Evolutionary conservation across 2,797 vertebrate genomes (phyloP).

Genomic region (Erpetoichthys calabaricus): DNA sequence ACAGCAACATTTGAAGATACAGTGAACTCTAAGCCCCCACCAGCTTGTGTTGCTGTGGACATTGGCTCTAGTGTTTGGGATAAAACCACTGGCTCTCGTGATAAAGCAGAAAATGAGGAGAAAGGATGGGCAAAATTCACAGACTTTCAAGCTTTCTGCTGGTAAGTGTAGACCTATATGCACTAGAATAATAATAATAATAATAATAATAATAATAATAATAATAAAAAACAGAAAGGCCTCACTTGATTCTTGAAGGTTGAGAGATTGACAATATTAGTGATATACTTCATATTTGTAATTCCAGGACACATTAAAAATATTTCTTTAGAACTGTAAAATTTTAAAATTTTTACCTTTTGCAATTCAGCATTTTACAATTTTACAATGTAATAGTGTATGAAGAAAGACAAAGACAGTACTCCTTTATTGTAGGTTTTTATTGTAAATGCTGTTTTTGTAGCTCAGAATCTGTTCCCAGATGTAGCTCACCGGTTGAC

Average conservation of each 20-base stretch:
- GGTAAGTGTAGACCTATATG: constrained; percentile 37
- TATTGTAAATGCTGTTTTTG: constrained; percentile 6
- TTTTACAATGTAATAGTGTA: too few species aligned
- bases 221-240: too few species aligned
- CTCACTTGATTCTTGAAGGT: too few species aligned
- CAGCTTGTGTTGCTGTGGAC: constrained; percentile 38
- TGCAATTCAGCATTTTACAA: too few species aligned
- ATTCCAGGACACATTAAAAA: too few species aligned
- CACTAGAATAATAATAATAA: background rate
- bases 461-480: constrained; percentile 62
- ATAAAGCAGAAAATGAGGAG: constrained; percentile 27
- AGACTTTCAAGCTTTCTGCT: constrained; percentile 81
- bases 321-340: too few species aligned
- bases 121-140: constrained; percentile 83
- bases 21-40: constrained; percentile 28
- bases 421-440: constrained; percentile 8
- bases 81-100: constrained; percentile 18
- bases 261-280: too few species aligned
- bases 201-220: background rate
- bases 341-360: too few species aligned
- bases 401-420: background rate
- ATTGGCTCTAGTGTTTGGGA: constrained; percentile 60
- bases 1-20: constrained; percentile 62
- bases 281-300: too few species aligned
- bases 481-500: constrained; percentile 74